Conservation (phyloP, 1,140 invertebrate species). For the Cotesia vestalis region DNA sequence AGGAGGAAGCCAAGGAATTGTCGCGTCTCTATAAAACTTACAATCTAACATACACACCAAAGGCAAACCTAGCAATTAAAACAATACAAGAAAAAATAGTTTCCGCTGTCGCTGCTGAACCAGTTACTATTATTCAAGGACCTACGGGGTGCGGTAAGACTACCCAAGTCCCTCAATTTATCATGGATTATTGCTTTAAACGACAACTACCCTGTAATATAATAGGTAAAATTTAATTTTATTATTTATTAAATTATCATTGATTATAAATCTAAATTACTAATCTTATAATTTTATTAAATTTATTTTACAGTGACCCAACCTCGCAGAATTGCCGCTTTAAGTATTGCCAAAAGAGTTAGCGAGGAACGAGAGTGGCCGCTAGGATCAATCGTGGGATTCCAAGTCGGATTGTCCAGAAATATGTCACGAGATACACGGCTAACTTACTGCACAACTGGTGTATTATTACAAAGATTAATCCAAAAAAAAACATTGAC, state of each 20-base stretch:
- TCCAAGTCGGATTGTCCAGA: constrained; percentile 77
- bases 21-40: constrained; percentile 54
- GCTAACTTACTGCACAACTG: constrained; percentile 88
- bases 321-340: constrained; percentile 85
- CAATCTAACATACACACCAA: constrained; percentile 49
- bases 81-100: constrained; percentile 66
- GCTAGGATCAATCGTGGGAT: constrained; percentile 83
- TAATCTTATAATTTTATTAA: constrained; percentile 10
- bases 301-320: constrained; percentile 74
- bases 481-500: constrained; percentile 72
- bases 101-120: constrained; percentile 71
- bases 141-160: constrained; percentile 84
- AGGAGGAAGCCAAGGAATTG: constrained; percentile 41
- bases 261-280: constrained; percentile 1
- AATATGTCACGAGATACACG: constrained; percentile 75
- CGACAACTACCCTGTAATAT: constrained; percentile 78
- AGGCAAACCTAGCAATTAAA: constrained; percentile 46
- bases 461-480: constrained; percentile 77
- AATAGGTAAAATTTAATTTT: constrained; percentile 60
- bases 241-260: neutral
- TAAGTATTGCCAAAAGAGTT: constrained; percentile 82
- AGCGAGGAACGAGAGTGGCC: constrained; percentile 79
- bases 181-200: constrained; percentile 77
- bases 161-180: constrained; percentile 89
- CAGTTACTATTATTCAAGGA: constrained; percentile 85